A percentile compares a stretch with the other conserved stretches of the same genome.
Conservation (phyloP, 2,888 invertebrate genomes). For the Petrophora chlorosata region DNA sequence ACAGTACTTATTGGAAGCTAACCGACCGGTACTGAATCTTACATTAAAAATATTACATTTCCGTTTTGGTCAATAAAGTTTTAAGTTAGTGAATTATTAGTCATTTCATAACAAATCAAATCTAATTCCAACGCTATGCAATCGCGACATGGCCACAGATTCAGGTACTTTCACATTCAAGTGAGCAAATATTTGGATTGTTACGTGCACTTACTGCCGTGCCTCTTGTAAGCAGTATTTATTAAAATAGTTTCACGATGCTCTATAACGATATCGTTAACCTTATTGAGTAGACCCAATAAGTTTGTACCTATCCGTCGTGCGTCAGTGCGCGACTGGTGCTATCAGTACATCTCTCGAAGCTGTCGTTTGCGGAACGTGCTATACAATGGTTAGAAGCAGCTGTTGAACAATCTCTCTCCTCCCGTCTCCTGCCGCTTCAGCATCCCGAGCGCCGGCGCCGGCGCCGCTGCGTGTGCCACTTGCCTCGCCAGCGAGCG, state of each 20-base stretch:
- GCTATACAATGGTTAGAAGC: conserved; percentile 1
- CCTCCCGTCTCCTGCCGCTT: too few relatives aligned
- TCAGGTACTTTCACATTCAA: not conserved
- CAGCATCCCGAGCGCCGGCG: too few relatives aligned
- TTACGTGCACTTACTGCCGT: conserved; percentile 2
- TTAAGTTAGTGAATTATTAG: too few relatives aligned
- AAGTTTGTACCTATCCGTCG: too few relatives aligned
- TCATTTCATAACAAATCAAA: too few relatives aligned
- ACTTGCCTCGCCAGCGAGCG: too few relatives aligned
- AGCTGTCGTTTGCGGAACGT: conserved; percentile 4
- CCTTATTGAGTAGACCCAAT: too few relatives aligned
- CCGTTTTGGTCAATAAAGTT: too few relatives aligned
- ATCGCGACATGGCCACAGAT: not conserved
- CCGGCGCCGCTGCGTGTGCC: too few relatives aligned
- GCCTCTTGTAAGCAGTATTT: not conserved
- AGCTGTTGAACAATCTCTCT: conserved; percentile 4
- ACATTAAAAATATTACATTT: too few relatives aligned
- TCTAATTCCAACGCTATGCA: not conserved
- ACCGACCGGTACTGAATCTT: not conserved
- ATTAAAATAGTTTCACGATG: conserved; percentile 7
- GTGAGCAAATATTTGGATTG: conserved; percentile 7
- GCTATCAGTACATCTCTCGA: not conserved
- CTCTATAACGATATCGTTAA: conserved; percentile 7
- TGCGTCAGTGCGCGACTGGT: too few relatives aligned
- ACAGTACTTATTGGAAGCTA: not conserved